These are phyloP conservation scores for Parnassius smintheus DNA, from an alignment of 2,888 invertebrate species.

Conservation along the genomic window DNA sequence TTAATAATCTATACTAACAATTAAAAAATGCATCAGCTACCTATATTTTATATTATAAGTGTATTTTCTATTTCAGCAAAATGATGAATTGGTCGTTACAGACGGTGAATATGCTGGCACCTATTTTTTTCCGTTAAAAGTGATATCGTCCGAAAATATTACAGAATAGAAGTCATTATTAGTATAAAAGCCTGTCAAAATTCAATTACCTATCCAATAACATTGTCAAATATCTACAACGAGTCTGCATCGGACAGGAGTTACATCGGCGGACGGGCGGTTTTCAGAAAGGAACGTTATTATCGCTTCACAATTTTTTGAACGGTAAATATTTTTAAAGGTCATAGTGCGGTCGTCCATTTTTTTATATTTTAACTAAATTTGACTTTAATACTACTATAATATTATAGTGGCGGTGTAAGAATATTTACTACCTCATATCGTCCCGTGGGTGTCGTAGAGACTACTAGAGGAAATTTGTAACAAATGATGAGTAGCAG, in stretches of 20 bases:
- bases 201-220: slow-evolving; percentile 61
- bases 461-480: too few relatives aligned
- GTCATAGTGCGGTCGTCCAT: too few relatives aligned
- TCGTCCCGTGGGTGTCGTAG: too few relatives aligned
- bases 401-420: too few relatives aligned
- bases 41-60: too few relatives aligned
- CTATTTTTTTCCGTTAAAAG: not conserved
- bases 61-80: not conserved
- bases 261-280: slow-evolving; percentile 5
- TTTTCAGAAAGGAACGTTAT: slow-evolving; percentile 9
- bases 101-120: not conserved
- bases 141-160: slow-evolving; percentile 7
- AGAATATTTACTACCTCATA: too few relatives aligned
- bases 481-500: too few relatives aligned
- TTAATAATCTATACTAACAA: too few relatives aligned
- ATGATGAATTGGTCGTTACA: not conserved
- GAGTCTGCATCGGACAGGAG: slow-evolving; percentile 29
- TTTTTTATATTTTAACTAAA: too few relatives aligned
- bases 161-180: slow-evolving; percentile 28
- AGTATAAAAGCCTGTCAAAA: slow-evolving; percentile 40
- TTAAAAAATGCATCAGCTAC: too few relatives aligned
- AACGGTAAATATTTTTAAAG: not conserved
- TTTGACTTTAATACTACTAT: too few relatives aligned
- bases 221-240: slow-evolving; percentile 66
- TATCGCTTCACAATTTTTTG: slow-evolving; percentile 4